phyloP scores from a whole-genome alignment of 2,113 vertebrate species.

The Ptyas mucosa region DNA sequence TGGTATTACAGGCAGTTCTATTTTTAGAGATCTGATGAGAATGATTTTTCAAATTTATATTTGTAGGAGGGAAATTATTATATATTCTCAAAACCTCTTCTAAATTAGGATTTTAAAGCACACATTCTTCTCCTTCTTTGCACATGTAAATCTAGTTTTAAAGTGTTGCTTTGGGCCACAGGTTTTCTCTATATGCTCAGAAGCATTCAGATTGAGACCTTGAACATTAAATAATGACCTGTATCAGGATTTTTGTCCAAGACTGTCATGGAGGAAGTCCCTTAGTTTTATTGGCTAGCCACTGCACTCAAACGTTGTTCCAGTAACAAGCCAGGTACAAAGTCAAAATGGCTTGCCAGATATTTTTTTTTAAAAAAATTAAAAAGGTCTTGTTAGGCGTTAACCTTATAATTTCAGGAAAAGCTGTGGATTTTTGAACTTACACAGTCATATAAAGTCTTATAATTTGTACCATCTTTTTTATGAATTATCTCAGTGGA shows the following conservation, averaged over 20 bases:
- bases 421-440: slow-evolving; percentile 12
- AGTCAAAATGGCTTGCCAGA: not conserved
- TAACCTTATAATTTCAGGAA: not conserved
- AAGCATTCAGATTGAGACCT: not conserved
- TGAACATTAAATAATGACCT: not conserved
- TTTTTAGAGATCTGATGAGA: not conserved
- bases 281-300: not conserved
- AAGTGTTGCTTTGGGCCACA: not conserved
- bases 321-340: not conserved
- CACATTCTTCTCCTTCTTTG: not conserved
- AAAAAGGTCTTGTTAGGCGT: not conserved
- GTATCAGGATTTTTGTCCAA: not conserved
- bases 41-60: not conserved
- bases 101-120: not conserved
- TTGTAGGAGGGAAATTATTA: not conserved
- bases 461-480: not conserved
- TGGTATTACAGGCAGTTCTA: not conserved
- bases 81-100: not conserved
- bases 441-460: not conserved
- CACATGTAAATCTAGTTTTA: not conserved
- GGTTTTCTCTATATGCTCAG: not conserved
- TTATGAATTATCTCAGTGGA: slow-evolving; percentile 22
- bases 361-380: not conserved
- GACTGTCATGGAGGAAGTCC: too few species aligned
- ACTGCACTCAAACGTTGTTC: not conserved